These are phyloP conservation scores for Apamea anceps DNA, from an alignment of 2,888 invertebrate genomes.

Conservation along the genomic window DNA sequence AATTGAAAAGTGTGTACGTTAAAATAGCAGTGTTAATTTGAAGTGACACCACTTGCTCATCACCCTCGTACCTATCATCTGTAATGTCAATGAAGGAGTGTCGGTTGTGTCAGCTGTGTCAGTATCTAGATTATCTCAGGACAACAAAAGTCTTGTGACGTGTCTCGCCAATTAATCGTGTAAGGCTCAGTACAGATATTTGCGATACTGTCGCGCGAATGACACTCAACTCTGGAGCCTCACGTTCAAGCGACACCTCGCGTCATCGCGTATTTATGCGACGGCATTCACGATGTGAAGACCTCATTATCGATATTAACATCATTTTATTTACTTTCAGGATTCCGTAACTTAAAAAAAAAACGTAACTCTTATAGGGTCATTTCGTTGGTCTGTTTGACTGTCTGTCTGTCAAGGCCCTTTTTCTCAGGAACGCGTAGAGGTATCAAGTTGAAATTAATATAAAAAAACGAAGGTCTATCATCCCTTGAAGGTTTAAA, in stretches of 20 bases:
- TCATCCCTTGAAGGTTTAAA: not conserved
- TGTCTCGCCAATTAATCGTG: slow-evolving; percentile 4
- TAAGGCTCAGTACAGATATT: not conserved
- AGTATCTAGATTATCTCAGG: not conserved
- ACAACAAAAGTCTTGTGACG: not conserved
- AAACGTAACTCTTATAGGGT: not conserved
- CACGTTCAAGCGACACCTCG: not conserved
- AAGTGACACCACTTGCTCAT: slow-evolving; percentile 22
- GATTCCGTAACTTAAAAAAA: not conserved
- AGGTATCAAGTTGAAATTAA: no score
- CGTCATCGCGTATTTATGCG: not conserved
- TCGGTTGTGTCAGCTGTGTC: not conserved
- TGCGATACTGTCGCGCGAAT: not conserved
- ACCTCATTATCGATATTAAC: not conserved
- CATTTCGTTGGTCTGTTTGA: not conserved
- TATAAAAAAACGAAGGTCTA: no score
- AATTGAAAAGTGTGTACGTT: slow-evolving; percentile 21
- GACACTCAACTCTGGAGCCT: no score
- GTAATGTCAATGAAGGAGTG: not conserved
- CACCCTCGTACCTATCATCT: not conserved
- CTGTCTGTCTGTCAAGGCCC: not conserved
- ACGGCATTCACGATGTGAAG: not conserved
- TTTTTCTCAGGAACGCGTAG: no score
- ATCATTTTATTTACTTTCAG: not conserved
- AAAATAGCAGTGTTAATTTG: slow-evolving; percentile 2